Conservation (phyloP, 2,113 vertebrate species). For the Pteropus alecto region DNA sequence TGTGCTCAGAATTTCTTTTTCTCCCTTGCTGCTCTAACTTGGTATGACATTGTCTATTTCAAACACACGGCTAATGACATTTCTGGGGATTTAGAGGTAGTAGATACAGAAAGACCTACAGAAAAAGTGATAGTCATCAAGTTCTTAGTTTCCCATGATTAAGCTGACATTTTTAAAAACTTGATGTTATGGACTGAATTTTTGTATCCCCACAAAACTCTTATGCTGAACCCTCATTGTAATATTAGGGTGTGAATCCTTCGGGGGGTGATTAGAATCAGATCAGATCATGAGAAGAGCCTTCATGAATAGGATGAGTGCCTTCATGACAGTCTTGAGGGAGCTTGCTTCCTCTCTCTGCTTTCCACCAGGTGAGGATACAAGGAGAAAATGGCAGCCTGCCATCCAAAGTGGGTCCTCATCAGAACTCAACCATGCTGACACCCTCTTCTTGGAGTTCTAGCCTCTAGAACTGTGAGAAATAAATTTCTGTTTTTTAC, state of each 20-base stretch:
- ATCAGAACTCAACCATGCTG: background rate
- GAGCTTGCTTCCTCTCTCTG: background rate
- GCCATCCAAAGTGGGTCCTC: background rate
- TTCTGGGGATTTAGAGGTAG: constrained; percentile 12
- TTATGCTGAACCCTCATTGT: background rate
- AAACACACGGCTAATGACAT: constrained; percentile 29
- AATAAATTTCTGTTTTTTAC: background rate
- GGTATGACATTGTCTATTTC: background rate
- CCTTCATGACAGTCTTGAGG: background rate
- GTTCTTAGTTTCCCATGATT: background rate
- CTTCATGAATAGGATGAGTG: background rate
- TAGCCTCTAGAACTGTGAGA: background rate
- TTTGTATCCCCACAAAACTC: background rate
- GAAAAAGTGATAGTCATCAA: constrained; percentile 1
- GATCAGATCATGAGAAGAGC: background rate
- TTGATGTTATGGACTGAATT: background rate
- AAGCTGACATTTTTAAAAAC: background rate
- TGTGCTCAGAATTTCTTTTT: constrained; percentile 33
- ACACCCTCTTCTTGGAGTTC: background rate
- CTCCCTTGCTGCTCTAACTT: constrained; percentile 9
- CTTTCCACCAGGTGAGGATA: background rate
- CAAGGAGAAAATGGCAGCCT: background rate
- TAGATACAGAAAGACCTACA: background rate
- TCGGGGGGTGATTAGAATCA: background rate
- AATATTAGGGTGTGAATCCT: background rate